Conservation (phyloP, 2,797 vertebrate species). For the Phrynocephalus vlangalii region DNA sequence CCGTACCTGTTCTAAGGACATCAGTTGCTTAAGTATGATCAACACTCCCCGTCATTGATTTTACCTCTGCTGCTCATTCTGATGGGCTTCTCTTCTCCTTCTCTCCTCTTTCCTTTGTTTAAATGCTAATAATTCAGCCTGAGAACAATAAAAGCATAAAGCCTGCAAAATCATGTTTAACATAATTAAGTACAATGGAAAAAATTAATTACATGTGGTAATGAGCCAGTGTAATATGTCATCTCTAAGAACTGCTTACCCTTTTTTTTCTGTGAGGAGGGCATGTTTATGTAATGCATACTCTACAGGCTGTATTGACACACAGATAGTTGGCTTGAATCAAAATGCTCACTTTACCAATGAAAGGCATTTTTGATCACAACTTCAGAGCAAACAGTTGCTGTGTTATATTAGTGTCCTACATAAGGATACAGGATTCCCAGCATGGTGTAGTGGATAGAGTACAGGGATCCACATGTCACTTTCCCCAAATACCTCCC, state of each 20-base stretch:
- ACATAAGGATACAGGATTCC: no score
- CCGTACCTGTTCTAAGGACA: not conserved
- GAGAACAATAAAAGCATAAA: slow-evolving; percentile 61
- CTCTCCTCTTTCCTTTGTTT: slow-evolving; percentile 76
- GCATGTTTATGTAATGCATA: slow-evolving; percentile 42
- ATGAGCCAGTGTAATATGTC: slow-evolving; percentile 41
- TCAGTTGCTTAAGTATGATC: not conserved
- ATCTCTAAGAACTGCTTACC: slow-evolving; percentile 52
- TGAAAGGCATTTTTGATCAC: not conserved
- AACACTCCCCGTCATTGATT: slow-evolving; percentile 47
- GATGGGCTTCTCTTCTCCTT: slow-evolving; percentile 68
- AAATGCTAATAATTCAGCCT: slow-evolving; percentile 78
- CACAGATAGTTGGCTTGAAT: rapidly evolving
- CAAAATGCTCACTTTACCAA: not conserved
- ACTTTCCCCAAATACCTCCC: not conserved
- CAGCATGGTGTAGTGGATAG: no score
- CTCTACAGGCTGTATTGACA: not conserved
- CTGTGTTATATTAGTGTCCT: slow-evolving; percentile 43
- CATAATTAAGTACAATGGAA: slow-evolving; percentile 37
- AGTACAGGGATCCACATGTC: no score
- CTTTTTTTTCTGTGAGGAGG: slow-evolving; percentile 44
- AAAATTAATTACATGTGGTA: slow-evolving; percentile 46
- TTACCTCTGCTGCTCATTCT: slow-evolving; percentile 82
- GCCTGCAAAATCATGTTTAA: slow-evolving; percentile 46
- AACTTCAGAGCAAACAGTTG: not conserved